Conservation (phyloP, 2,888 invertebrate genomes). For the Lycaena phlaeas region DNA sequence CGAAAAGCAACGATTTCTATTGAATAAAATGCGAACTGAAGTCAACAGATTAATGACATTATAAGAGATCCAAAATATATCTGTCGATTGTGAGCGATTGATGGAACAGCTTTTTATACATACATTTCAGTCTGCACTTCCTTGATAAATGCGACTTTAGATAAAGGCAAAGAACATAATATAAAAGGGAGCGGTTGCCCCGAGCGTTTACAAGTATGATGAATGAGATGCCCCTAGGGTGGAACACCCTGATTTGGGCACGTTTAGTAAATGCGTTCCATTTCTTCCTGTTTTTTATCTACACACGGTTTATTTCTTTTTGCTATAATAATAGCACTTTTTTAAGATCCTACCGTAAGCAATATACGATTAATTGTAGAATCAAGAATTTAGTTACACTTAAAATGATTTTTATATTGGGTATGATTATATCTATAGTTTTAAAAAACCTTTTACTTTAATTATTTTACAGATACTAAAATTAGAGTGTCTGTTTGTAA, state of each 20-base stretch:
- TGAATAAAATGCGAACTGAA: neutral
- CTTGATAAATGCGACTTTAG: slow-evolving; percentile 7
- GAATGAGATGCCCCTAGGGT: slow-evolving; percentile 4
- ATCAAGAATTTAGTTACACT: too few relatives aligned
- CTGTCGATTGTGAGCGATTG: neutral
- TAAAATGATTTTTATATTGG: too few relatives aligned
- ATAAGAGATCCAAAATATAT: neutral
- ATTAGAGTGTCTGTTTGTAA: too few relatives aligned
- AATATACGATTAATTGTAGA: too few relatives aligned
- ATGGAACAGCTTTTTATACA: neutral
- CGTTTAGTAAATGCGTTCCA: slow-evolving; percentile 2
- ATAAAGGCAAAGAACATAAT: slow-evolving; percentile 6
- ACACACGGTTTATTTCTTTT: neutral
- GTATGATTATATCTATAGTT: too few relatives aligned
- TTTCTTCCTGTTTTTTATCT: neutral
- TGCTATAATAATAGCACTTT: neutral
- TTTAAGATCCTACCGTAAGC: too few relatives aligned
- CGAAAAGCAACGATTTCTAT: too few relatives aligned
- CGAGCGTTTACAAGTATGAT: slow-evolving; percentile 10
- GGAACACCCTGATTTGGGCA: slow-evolving; percentile 2
- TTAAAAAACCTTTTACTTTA: too few relatives aligned
- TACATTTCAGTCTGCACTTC: neutral
- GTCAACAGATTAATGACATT: neutral
- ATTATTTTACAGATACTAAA: too few relatives aligned
- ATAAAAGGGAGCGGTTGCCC: slow-evolving; percentile 11